Conservation (phyloP, 1,140 invertebrate genomes). For the Atta texana region DNA sequence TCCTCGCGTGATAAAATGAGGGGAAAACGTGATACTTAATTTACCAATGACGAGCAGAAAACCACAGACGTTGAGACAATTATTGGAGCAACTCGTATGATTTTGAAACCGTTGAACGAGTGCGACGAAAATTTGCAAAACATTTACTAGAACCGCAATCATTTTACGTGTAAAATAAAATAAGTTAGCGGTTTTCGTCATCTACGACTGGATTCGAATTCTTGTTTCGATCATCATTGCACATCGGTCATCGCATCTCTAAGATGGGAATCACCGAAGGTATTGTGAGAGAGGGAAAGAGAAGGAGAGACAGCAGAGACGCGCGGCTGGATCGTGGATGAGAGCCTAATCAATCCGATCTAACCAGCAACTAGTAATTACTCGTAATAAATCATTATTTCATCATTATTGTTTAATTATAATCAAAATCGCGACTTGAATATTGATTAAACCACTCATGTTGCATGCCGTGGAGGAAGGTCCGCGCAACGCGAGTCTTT, state of each 20-base stretch:
- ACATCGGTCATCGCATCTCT: not conserved
- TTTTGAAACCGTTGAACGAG: not conserved
- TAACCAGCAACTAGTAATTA: conserved; percentile 82
- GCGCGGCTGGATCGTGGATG: conserved; percentile 17
- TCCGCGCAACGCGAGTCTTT: conserved; percentile 28
- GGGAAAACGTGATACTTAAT: conserved; percentile 26
- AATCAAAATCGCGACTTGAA: conserved; percentile 83
- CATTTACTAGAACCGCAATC: not conserved
- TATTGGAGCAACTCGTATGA: not conserved
- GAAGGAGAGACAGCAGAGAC: conserved; percentile 22
- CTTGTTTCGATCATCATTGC: not conserved
- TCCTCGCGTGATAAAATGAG: not conserved
- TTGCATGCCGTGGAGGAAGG: conserved; percentile 65
- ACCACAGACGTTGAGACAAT: not conserved
- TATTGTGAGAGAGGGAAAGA: not conserved
- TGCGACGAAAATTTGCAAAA: not conserved
- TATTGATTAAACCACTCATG: conserved; percentile 81
- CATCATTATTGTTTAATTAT: conserved; percentile 84
- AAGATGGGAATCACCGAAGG: not conserved
- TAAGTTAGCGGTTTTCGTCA: not conserved
- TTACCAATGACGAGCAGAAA: conserved; percentile 12
- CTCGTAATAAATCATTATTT: conserved; percentile 83
- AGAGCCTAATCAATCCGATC: conserved; percentile 66
- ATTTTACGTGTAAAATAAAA: conserved; percentile 15
- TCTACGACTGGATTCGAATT: not conserved